These are phyloP conservation scores for Lateolabrax maculatus DNA, from an alignment of 2,797 vertebrate genomes.

Conservation along the genomic window DNA sequence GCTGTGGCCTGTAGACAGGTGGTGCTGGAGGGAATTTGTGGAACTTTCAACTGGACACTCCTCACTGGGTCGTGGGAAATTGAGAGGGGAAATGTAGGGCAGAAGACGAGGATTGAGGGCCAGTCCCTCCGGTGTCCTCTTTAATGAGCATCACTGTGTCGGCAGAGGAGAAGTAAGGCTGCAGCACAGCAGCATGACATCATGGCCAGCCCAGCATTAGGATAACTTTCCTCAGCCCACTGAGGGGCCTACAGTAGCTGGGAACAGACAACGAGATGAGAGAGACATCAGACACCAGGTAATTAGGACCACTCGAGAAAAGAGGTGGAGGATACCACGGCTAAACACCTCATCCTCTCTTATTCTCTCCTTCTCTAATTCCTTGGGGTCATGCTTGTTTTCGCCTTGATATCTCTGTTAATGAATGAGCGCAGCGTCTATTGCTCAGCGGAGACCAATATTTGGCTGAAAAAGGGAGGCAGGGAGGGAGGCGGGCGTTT, in stretches of 20 bases:
- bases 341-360: constrained; percentile 65
- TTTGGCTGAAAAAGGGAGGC: constrained; percentile 58
- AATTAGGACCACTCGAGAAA: constrained; percentile 79
- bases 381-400: constrained; percentile 74
- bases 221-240: constrained; percentile 45
- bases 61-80: constrained; percentile 54
- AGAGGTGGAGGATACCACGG: constrained; percentile 60
- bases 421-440: constrained; percentile 69
- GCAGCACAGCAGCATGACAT: constrained; percentile 33
- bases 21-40: constrained; percentile 33
- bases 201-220: constrained; percentile 33
- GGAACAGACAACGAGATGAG: constrained; percentile 73
- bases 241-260: constrained; percentile 30
- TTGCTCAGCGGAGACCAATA: constrained; percentile 63
- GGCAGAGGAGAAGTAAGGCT: constrained; percentile 38
- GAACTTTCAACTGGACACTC: constrained; percentile 32
- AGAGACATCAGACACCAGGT: constrained; percentile 77
- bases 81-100: constrained; percentile 73
- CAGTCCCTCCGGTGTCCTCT: constrained; percentile 59
- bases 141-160: constrained; percentile 74
- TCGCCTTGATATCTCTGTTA: constrained; percentile 79
- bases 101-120: constrained; percentile 62
- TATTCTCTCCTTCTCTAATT: constrained; percentile 48
- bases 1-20: constrained; percentile 18
- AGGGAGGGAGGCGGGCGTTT: constrained; percentile 26